Evolutionary conservation across 2,797 vertebrate species (phyloP).

Genomic region (Enteromius radiatus): DNA sequence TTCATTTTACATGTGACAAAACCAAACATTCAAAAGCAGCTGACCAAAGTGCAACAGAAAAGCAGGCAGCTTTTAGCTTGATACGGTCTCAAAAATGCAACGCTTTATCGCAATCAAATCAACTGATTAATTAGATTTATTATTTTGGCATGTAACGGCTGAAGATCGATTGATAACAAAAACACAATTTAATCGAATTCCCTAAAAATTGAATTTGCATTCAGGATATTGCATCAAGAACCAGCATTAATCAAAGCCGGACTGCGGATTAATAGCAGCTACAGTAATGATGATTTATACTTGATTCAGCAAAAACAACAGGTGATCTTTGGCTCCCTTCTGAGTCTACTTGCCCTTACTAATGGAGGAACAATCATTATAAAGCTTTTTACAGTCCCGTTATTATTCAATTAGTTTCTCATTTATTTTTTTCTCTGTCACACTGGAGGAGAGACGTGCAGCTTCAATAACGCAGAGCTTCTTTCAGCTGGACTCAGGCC

Average conservation of each 20-base stretch:
- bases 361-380: conserved; percentile 46
- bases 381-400: conserved; percentile 40
- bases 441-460: neutral
- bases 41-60: neutral
- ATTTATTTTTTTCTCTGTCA: conserved; percentile 12
- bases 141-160: neutral
- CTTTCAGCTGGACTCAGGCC: conserved; percentile 28
- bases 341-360: conserved; percentile 5
- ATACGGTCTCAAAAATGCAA: neutral
- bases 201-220: neutral
- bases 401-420: conserved; percentile 42
- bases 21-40: neutral
- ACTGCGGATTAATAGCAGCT: neutral
- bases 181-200: neutral
- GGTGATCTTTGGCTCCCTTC: conserved; percentile 30
- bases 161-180: neutral
- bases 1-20: neutral
- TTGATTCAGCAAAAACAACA: conserved; percentile 24
- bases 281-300: conserved; percentile 31
- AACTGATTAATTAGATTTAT: neutral
- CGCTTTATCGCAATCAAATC: neutral
- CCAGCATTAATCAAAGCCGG: neutral
- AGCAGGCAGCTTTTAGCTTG: neutral
- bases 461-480: conserved; percentile 43
- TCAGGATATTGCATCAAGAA: neutral